phyloP scores from a whole-genome alignment of 1,140 invertebrate genomes.

The Mesaphorura yosii region DNA sequence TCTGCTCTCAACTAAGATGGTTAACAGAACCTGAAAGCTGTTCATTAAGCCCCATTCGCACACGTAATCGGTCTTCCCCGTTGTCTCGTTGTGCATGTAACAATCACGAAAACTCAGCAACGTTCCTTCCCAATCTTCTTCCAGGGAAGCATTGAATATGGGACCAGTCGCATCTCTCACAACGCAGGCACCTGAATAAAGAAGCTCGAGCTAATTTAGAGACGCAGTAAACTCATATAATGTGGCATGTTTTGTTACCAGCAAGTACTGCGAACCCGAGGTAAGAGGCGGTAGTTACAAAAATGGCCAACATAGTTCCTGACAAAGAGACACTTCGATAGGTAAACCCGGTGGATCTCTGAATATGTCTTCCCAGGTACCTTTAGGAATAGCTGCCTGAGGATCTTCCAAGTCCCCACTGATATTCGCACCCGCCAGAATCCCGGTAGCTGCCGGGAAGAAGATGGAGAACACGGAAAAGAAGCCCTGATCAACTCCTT shows the following conservation, averaged over 20 bases:
- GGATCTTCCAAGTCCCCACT: constrained; percentile 56
- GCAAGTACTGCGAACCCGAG: constrained; percentile 64
- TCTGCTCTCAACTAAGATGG: not conserved
- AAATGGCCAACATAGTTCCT: constrained; percentile 76
- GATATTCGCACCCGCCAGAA: constrained; percentile 85
- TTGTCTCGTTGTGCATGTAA: not conserved
- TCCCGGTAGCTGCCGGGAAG: constrained; percentile 93
- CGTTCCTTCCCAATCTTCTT: constrained; percentile 32
- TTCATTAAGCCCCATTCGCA: constrained; percentile 62
- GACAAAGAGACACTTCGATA: too few species aligned
- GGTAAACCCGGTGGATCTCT: too few species aligned
- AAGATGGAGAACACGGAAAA: constrained; percentile 94
- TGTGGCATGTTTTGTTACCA: constrained; percentile 49
- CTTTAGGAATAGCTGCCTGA: constrained; percentile 71
- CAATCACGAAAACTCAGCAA: constrained; percentile 11
- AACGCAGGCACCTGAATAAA: constrained; percentile 39
- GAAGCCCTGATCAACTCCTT: constrained; percentile 61
- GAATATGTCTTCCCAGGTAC: too few species aligned
- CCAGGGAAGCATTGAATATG: constrained; percentile 12
- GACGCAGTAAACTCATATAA: not conserved
- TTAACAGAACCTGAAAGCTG: constrained; percentile 54
- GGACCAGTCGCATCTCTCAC: constrained; percentile 61
- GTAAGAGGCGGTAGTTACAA: constrained; percentile 72
- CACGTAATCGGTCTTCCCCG: not conserved
- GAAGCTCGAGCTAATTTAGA: too few species aligned